Evolutionary conservation across 2,113 vertebrate genomes (phyloP).

Genomic region (Neogobius melanostomus): DNA sequence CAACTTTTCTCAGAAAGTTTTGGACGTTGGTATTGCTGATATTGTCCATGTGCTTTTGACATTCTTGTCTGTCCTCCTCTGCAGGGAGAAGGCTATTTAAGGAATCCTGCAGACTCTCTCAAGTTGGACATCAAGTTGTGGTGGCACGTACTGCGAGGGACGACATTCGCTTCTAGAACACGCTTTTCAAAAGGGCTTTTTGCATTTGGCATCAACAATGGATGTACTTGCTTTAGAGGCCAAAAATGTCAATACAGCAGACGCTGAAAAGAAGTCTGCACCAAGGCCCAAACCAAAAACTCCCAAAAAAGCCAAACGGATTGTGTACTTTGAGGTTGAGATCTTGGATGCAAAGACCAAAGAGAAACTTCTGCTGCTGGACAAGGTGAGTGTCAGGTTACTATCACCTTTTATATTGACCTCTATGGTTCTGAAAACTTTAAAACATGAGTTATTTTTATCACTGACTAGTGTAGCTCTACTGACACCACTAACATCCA

Average conservation of each 20-base stretch:
- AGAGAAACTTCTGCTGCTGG: constrained; percentile 90
- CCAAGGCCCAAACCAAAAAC: constrained; percentile 71
- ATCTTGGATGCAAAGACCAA: constrained; percentile 86
- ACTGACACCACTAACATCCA: constrained; percentile 5
- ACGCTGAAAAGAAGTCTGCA: constrained; percentile 49
- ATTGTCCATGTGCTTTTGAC: constrained; percentile 21
- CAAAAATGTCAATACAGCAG: constrained; percentile 51
- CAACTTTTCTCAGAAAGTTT: constrained; percentile 13
- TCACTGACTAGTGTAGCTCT: not conserved
- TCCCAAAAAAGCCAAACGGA: constrained; percentile 84
- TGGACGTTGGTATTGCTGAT: not conserved
- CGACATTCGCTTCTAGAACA: constrained; percentile 22
- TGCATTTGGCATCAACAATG: constrained; percentile 62
- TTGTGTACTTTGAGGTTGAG: constrained; percentile 95
- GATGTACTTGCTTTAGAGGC: constrained; percentile 80
- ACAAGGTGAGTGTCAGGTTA: constrained; percentile 81
- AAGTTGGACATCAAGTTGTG: constrained; percentile 27
- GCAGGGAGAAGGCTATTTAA: constrained; percentile 42
- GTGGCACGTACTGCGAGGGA: constrained; percentile 27
- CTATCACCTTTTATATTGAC: constrained; percentile 16
- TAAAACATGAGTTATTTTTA: not conserved
- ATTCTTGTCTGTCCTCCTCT: constrained; percentile 29
- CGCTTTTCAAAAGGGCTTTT: constrained; percentile 21
- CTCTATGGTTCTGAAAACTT: constrained; percentile 15
- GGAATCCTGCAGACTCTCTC: constrained; percentile 33